Percentiles rank a stretch among this genome's conserved stretches.
These are phyloP conservation scores for Pelobates cultripes DNA, from an alignment of 2,797 vertebrate genomes.

Conservation along the genomic window DNA sequence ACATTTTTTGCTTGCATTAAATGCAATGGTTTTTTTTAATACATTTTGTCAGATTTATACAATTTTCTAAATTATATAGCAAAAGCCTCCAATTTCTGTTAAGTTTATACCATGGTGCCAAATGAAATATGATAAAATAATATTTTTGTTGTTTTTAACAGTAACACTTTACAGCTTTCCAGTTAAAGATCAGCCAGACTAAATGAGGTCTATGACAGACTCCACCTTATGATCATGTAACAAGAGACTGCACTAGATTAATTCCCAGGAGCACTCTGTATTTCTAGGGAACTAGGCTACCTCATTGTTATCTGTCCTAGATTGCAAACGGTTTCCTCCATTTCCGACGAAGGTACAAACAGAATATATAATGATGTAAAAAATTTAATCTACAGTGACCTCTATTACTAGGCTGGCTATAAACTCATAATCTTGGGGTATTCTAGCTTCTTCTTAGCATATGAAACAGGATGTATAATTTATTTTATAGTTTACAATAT, in stretches of 20 bases:
- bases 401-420: not conserved
- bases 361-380: conserved; percentile 9
- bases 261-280: conserved; percentile 33
- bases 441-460: not conserved
- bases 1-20: no score
- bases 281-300: conserved; percentile 25
- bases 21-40: no score
- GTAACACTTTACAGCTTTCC: not conserved
- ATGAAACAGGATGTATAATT: not conserved
- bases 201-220: not conserved
- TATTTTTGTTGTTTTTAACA: no score
- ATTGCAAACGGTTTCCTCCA: conserved; percentile 32
- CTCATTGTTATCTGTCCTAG: conserved; percentile 29
- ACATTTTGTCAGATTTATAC: no score
- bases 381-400: conserved; percentile 17
- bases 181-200: not conserved
- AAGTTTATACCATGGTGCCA: no score
- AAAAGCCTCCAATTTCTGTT: no score
- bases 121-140: no score
- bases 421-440: not conserved
- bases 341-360: conserved; percentile 1
- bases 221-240: conserved; percentile 7
- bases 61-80: no score
- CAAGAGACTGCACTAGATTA: conserved; percentile 20
- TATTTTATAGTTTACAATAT: no score